Evolutionary conservation across 2,888 invertebrate genomes (phyloP).

Genomic region (Plagodis dolabraria): DNA sequence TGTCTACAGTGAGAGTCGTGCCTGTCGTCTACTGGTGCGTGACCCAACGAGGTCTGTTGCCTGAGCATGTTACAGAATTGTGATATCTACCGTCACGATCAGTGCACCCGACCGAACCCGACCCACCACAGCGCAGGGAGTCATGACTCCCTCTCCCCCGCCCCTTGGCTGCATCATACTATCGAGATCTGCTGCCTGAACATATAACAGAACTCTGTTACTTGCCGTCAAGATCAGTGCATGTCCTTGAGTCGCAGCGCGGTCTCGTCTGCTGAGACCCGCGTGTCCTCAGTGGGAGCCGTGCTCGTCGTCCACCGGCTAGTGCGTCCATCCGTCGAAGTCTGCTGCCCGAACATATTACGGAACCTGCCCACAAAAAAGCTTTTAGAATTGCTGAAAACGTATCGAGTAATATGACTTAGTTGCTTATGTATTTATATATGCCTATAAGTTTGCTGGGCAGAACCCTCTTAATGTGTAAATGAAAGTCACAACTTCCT

Average conservation of each 20-base stretch:
- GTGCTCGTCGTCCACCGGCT: constrained; percentile 71
- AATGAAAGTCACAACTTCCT: no score
- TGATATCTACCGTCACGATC: no score
- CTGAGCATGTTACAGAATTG: no score
- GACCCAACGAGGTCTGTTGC: constrained; percentile 45
- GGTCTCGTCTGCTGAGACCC: constrained; percentile 67
- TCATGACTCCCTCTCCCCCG: no score
- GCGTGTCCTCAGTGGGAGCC: constrained; percentile 73
- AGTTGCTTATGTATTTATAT: no score
- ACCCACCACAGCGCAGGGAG: no score
- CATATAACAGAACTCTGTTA: constrained; percentile 46
- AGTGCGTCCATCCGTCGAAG: constrained; percentile 54
- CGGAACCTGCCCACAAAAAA: constrained; percentile 49
- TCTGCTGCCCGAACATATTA: constrained; percentile 49
- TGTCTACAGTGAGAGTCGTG: constrained; percentile 73
- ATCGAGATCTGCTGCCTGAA: constrained; percentile 53
- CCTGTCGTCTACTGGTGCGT: constrained; percentile 67
- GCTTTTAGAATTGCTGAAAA: no score
- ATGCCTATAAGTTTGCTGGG: no score
- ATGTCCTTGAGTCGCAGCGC: constrained; percentile 68
- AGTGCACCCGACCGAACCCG: no score
- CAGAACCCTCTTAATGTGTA: no score
- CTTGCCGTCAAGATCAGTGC: constrained; percentile 44
- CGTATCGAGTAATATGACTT: no score
- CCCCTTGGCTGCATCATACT: no score